A percentile compares a stretch with the other conserved stretches of the same genome.
phyloP scores from a whole-genome alignment of 2,113 vertebrate species.

The Oceanites oceanicus region DNA sequence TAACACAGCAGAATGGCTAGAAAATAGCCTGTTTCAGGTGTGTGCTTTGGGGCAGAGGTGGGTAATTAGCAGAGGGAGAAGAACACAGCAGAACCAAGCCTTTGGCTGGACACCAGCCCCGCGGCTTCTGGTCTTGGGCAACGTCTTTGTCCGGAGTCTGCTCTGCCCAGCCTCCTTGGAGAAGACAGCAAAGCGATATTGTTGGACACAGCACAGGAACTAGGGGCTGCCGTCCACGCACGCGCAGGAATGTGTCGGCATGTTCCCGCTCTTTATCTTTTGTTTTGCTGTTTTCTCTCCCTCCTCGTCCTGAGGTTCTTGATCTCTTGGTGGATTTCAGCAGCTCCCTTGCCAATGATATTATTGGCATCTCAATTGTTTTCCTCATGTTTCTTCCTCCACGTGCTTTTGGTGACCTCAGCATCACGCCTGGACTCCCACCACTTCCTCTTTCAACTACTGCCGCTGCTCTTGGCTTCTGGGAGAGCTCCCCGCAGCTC shows the following conservation, averaged over 20 bases:
- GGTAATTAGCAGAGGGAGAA: neutral
- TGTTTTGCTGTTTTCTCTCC: neutral
- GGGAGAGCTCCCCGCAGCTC: neutral
- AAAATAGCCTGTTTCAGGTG: neutral
- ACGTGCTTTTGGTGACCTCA: neutral
- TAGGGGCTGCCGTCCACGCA: neutral
- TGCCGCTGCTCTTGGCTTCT: neutral
- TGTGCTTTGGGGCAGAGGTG: neutral
- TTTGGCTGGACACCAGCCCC: neutral
- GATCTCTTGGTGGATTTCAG: neutral
- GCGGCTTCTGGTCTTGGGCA: fast-evolving
- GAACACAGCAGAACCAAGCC: neutral
- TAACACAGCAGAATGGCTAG: neutral
- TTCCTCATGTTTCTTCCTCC: neutral
- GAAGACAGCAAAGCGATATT: neutral
- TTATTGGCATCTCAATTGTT: neutral
- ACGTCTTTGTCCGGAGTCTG: neutral
- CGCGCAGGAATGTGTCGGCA: fast-evolving
- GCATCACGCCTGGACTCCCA: neutral
- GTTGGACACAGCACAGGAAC: neutral
- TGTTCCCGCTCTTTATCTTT: neutral
- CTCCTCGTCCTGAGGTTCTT: neutral
- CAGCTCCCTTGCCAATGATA: neutral
- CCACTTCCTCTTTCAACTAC: neutral
- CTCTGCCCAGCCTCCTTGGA: neutral